These are phyloP conservation scores for Drosophila neoperkinsi DNA, from an alignment of 2,888 invertebrate species.

Conservation along the genomic window DNA sequence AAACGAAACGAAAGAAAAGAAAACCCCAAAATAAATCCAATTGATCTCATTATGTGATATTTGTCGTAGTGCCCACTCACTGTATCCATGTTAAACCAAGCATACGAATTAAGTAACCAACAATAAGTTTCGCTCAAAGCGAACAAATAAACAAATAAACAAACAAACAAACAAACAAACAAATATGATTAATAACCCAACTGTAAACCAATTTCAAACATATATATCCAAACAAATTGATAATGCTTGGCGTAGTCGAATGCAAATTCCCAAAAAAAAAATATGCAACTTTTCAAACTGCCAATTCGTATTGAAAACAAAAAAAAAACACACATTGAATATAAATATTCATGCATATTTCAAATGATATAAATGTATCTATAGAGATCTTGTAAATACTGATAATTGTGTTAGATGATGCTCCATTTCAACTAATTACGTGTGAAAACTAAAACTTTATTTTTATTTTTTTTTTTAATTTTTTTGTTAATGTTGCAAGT, in stretches of 20 bases:
- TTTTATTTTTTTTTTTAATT: slow-evolving; percentile 3
- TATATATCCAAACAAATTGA: slow-evolving; percentile 7
- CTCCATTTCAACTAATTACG: slow-evolving; percentile 19
- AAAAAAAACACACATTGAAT: slow-evolving; percentile 13
- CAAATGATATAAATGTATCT: slow-evolving; percentile 30
- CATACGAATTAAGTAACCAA: slow-evolving; percentile 50
- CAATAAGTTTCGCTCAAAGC: slow-evolving; percentile 53
- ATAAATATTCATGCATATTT: slow-evolving; percentile 30
- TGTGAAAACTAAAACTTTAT: slow-evolving; percentile 13
- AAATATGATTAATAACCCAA: slow-evolving; percentile 12
- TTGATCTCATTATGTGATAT: slow-evolving; percentile 83
- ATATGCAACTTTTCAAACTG: slow-evolving; percentile 60
- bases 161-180: slow-evolving; percentile 1
- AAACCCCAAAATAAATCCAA: slow-evolving; percentile 75
- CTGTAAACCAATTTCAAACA: slow-evolving; percentile 21
- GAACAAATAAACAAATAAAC: slow-evolving; percentile 43
- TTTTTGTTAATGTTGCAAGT: slow-evolving; percentile 46
- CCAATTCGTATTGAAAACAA: slow-evolving; percentile 28
- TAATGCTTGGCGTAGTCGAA: slow-evolving; percentile 15
- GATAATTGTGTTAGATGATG: slow-evolving; percentile 39
- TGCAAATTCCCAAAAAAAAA: slow-evolving; percentile 7
- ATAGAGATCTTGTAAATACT: slow-evolving; percentile 60
- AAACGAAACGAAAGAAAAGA: slow-evolving; percentile 30
- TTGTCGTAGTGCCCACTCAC: slow-evolving; percentile 80
- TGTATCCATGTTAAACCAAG: slow-evolving; percentile 62